A percentile compares a stretch with the other conserved stretches of the same genome.
Conservation (phyloP, 2,797 vertebrate species). For the Mormyrus proboscirostris region DNA sequence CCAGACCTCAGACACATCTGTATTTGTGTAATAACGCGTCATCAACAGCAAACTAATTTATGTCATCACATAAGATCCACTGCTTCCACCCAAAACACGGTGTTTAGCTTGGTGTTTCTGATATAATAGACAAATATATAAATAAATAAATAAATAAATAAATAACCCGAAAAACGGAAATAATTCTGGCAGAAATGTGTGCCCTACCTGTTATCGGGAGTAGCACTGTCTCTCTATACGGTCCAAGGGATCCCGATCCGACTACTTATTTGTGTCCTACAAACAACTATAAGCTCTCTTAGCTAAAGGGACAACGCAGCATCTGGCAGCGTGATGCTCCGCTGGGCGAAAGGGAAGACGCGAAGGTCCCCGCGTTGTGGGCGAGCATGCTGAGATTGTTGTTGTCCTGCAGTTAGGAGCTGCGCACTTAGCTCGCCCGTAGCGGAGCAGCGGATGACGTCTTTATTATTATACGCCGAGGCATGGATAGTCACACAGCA, state of each 20-base stretch:
- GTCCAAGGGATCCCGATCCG: not conserved
- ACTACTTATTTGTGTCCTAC: slow-evolving; percentile 12
- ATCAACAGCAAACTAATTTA: not conserved
- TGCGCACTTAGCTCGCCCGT: slow-evolving; percentile 21
- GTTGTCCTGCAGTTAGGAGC: slow-evolving; percentile 19
- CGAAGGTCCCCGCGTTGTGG: slow-evolving; percentile 2
- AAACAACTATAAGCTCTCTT: not conserved
- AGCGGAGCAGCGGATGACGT: slow-evolving; percentile 23
- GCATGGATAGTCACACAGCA: not conserved
- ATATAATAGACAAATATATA: not conserved
- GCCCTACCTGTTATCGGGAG: slow-evolving; percentile 23
- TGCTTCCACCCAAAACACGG: not conserved
- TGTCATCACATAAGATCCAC: not conserved
- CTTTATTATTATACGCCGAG: slow-evolving; percentile 21
- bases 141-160: slow-evolving; percentile 5
- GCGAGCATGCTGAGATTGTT: slow-evolving; percentile 26
- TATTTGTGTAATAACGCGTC: not conserved
- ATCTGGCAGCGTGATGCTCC: not conserved
- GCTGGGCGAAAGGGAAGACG: not conserved
- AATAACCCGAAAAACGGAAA: not conserved
- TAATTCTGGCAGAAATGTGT: not conserved
- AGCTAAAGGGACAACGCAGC: slow-evolving; percentile 7
- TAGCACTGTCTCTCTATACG: not conserved
- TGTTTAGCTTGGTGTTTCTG: not conserved
- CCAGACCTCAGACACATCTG: not conserved